Base-by-base conservation (phyloP, 1,140 invertebrate genomes). In the Zaprionus davidi region DNA sequence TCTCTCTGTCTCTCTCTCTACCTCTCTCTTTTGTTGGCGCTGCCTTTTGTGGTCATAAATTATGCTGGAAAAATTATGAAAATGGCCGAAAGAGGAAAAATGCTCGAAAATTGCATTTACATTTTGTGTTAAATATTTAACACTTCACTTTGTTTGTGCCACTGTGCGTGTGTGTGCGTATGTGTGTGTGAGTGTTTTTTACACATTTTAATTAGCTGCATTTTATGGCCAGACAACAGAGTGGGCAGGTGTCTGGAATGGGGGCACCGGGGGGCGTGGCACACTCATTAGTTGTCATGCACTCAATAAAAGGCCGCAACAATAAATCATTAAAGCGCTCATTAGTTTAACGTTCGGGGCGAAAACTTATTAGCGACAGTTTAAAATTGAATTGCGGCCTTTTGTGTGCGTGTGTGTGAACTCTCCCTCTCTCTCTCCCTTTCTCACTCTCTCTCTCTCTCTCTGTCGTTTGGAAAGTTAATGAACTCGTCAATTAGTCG, bases 341-440 rank as follows among this genome's bases (percentile, higher is more conserved):
- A 87, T 87, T 87, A 87, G 83, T 87, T 87, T 83, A 87, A 81
- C 83, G 77, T 57, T 70, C 31, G 69, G 74, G 62, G 71, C 73
- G 84, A 78, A 90, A 88, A 88, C 78, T 84, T 88, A 88, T 88
- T 88, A 88, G 84, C 78, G 85, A 88, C 84, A 84, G 78, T 88
- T 90, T 90, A 88, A 88, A 84, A 83, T 88, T 81, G 78, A 87
- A 87, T 87, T 84, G 79, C 66, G 56, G 66, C 4, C 59, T 69
- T 72, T 84, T 57, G 12, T 59, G 26, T 60, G n/a, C n/a, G 31
- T 9, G 9, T 31, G 31, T 9, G 9, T 31, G 31, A 31, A 31
- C 31, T 34, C 31, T 34, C 12, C 2, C 17, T 22, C n/a, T 46
- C 41, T 41, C 15, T 38, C 46, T 41, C 20, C 15, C 7, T 20